Evolutionary conservation across 1,140 invertebrate genomes (phyloP).

Genomic region (Macrobrachium rosenbergii): DNA sequence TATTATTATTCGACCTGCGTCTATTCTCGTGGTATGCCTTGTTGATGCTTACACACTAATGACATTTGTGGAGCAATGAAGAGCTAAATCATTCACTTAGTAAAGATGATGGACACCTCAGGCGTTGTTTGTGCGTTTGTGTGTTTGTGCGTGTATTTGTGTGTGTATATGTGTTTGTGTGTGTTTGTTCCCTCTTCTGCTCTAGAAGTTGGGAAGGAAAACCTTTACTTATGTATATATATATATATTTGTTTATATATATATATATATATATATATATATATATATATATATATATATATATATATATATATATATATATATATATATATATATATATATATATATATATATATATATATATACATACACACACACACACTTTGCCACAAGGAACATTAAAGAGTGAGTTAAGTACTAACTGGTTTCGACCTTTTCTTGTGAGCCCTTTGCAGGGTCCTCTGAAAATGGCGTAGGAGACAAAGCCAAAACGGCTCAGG

Average conservation of each 20-base stretch:
- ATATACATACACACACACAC: background rate
- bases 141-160: slow-evolving; percentile 20
- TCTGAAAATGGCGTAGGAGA: no score
- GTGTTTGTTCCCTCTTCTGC: background rate
- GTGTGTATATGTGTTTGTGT: slow-evolving; percentile 5
- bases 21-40: no score
- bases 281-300: background rate
- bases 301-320: slow-evolving; percentile 41
- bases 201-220: no score
- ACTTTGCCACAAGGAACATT: no score
- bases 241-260: background rate
- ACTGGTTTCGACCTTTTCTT: no score
- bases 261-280: background rate
- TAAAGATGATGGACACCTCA: background rate
- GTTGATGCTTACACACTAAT: no score
- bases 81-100: background rate
- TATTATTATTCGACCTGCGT: no score
- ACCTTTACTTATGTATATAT: no score
- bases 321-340: slow-evolving; percentile 1
- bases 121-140: background rate
- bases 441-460: no score
- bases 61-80: no score
- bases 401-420: no score
- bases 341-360: slow-evolving; percentile 9
- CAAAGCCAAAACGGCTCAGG: no score